Conservation (phyloP, 2,888 invertebrate genomes). For the Dryobota labecula region DNA sequence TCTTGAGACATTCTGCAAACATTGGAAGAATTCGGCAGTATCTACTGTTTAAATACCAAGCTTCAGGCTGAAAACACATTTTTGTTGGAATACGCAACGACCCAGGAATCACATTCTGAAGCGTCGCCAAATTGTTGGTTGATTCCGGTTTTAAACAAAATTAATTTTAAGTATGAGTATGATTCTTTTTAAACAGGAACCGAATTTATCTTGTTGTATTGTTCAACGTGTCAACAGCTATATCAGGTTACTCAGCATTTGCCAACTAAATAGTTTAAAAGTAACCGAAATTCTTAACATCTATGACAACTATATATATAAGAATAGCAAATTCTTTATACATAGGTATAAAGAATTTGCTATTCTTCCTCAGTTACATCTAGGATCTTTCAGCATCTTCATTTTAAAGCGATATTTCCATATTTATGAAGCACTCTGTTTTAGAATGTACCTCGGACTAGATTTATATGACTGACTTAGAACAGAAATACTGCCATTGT, state of each 20-base stretch:
- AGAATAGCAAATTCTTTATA: too few species aligned
- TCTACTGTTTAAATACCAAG: constrained; percentile 52
- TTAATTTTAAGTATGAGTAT: constrained; percentile 23
- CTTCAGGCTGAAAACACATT: constrained; percentile 32
- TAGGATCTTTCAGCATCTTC: neutral
- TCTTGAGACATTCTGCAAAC: constrained; percentile 63
- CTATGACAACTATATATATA: neutral
- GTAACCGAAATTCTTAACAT: constrained; percentile 5
- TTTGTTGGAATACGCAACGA: constrained; percentile 44
- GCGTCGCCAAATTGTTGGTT: constrained; percentile 56
- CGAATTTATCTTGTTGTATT: constrained; percentile 2
- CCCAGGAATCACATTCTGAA: constrained; percentile 52
- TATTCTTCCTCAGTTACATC: neutral
- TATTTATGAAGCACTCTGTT: constrained; percentile 14
- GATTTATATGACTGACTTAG: constrained; percentile 59
- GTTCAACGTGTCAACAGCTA: constrained; percentile 19
- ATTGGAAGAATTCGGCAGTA: constrained; percentile 51
- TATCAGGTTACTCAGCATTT: constrained; percentile 43
- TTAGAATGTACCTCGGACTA: constrained; percentile 58
- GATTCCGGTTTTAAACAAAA: constrained; percentile 36
- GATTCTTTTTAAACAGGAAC: constrained; percentile 18
- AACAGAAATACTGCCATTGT: constrained; percentile 64
- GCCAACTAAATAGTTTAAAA: constrained; percentile 13
- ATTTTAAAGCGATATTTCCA: neutral
- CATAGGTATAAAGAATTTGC: neutral